A percentile compares a stretch with the other conserved stretches of the same genome.
Evolutionary conservation across 1,140 invertebrate species (phyloP).

Genomic region (Pseudomyrmex flavicornis): DNA sequence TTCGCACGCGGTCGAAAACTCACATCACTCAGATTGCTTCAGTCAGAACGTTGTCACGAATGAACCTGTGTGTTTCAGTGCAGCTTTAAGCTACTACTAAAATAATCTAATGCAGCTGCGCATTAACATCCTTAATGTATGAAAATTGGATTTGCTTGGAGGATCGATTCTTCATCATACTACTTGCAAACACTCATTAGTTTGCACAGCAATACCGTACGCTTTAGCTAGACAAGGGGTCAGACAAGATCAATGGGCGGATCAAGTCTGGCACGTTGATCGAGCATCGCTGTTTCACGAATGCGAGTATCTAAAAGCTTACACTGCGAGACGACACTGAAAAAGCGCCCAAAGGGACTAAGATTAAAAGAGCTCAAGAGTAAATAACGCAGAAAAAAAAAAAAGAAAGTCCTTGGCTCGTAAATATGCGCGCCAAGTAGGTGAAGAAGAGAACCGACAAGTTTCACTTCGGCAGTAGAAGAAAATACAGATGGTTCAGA

Average conservation of each 20-base stretch:
- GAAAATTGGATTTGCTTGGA: conserved; percentile 20
- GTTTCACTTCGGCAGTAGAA: conserved; percentile 50
- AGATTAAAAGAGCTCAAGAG: conserved; percentile 56
- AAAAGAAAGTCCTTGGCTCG: conserved; percentile 24
- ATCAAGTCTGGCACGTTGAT: conserved; percentile 56
- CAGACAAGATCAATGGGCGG: conserved; percentile 50
- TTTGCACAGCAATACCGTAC: conserved; percentile 38
- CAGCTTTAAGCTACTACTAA: background rate
- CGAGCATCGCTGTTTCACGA: conserved; percentile 44
- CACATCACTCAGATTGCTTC: too few species aligned
- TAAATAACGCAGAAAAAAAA: conserved; percentile 35
- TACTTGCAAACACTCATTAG: conserved; percentile 44
- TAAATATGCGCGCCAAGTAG: conserved; percentile 48
- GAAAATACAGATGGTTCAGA: conserved; percentile 36
- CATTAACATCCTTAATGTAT: conserved; percentile 9
- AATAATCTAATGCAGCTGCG: background rate
- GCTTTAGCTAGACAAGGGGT: conserved; percentile 38
- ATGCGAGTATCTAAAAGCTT: conserved; percentile 58
- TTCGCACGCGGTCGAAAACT: too few species aligned
- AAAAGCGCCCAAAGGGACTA: conserved; percentile 47
- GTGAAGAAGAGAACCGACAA: conserved; percentile 21
- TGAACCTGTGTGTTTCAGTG: background rate
- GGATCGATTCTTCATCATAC: conserved; percentile 39
- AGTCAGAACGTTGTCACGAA: background rate
- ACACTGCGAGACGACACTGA: conserved; percentile 40